phyloP scores from a whole-genome alignment of 2,113 vertebrate species.

The Dicaeum eximium region DNA sequence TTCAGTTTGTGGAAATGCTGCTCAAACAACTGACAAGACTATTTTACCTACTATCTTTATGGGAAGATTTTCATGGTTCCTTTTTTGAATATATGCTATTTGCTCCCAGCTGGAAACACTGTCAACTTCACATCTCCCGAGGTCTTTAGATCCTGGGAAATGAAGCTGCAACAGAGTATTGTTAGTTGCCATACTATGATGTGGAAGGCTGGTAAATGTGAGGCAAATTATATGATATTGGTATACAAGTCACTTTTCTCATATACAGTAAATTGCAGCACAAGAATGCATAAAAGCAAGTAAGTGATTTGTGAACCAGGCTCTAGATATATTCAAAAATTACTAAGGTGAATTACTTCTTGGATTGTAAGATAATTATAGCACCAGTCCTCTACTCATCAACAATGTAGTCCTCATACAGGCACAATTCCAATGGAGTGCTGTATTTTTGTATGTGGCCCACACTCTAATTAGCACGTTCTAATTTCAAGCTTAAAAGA shows the following conservation, averaged over 20 bases:
- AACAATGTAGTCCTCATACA: constrained; percentile 22
- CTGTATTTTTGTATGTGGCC: constrained; percentile 58
- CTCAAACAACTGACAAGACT: neutral
- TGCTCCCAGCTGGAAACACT: constrained; percentile 15
- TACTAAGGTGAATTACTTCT: constrained; percentile 55
- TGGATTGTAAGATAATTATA: constrained; percentile 55
- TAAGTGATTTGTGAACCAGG: constrained; percentile 43
- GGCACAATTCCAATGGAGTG: constrained; percentile 25
- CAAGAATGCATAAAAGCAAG: constrained; percentile 24
- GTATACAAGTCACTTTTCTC: constrained; percentile 43
- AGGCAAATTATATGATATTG: constrained; percentile 11
- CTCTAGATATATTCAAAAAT: constrained; percentile 55
- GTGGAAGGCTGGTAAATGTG: neutral
- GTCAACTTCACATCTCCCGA: constrained; percentile 27
- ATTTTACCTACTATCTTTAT: constrained; percentile 11
- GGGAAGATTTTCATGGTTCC: neutral
- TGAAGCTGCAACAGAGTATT: neutral
- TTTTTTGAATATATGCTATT: neutral
- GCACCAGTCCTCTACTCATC: neutral
- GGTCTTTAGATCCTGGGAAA: constrained; percentile 31
- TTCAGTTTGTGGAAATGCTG: neutral
- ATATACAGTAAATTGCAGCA: constrained; percentile 27
- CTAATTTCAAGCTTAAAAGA: constrained; percentile 67
- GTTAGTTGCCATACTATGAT: constrained; percentile 1
- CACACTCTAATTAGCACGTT: constrained; percentile 64